phyloP scores from a whole-genome alignment of 2,113 vertebrate species.

The Nyctereutes procyonoides region DNA sequence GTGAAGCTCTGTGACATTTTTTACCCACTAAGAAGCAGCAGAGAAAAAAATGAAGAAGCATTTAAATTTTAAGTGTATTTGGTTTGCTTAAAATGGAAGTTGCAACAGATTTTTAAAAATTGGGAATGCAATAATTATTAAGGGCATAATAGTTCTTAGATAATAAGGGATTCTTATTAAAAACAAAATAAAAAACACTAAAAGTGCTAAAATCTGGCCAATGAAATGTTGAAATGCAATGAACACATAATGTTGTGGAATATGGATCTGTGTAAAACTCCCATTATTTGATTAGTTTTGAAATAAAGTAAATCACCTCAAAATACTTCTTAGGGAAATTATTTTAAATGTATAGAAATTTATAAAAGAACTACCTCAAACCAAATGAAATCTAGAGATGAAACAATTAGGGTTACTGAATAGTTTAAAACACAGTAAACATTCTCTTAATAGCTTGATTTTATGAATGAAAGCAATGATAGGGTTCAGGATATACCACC shows the following conservation, averaged over 20 bases:
- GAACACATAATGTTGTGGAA: not conserved
- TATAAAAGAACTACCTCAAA: slow-evolving; percentile 22
- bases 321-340: not conserved
- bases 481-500: not conserved
- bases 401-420: slow-evolving; percentile 26
- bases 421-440: slow-evolving; percentile 42
- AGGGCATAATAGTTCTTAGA: not conserved
- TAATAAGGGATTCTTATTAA: not conserved
- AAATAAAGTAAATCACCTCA: not conserved
- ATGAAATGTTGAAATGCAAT: slow-evolving; percentile 26
- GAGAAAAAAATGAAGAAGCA: slow-evolving; percentile 39
- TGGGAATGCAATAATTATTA: not conserved
- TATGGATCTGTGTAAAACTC: not conserved
- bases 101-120: not conserved
- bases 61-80: not conserved
- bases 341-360: slow-evolving; percentile 35
- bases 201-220: not conserved
- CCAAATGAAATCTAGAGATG: not conserved
- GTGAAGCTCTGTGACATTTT: not conserved
- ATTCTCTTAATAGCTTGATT: not conserved
- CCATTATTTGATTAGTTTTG: not conserved
- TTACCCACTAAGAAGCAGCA: not conserved
- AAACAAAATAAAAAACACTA: not conserved
- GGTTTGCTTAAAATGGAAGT: not conserved
- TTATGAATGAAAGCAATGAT: not conserved